Conservation (phyloP, 2,797 vertebrate species). For the Enteromius afrohamiltoni region DNA sequence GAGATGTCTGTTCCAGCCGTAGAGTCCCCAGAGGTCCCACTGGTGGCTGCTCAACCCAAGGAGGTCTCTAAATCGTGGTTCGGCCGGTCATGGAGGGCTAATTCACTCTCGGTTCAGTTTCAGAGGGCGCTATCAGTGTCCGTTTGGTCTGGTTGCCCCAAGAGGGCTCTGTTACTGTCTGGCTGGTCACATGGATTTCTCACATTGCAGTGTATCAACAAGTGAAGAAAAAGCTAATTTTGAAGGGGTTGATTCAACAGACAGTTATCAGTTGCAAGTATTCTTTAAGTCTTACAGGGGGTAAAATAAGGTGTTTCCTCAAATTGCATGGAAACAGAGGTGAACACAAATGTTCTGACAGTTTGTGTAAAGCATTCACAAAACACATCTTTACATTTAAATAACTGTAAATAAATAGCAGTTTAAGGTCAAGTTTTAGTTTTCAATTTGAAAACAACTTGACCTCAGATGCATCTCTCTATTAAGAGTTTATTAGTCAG, state of each 20-base stretch:
- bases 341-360: not conserved
- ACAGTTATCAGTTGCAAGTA: not conserved
- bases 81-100: no score
- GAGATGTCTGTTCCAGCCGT: no score
- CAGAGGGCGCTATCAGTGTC: no score
- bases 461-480: conserved; percentile 65
- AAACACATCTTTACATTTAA: not conserved
- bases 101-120: no score
- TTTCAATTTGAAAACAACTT: conserved; percentile 62
- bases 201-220: not conserved
- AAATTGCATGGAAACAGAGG: not conserved
- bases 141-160: no score
- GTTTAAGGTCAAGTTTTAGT: conserved; percentile 2
- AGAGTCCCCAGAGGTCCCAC: no score
- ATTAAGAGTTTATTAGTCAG: conserved; percentile 68
- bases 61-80: no score
- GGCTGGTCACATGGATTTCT: not conserved
- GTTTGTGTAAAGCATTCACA: not conserved
- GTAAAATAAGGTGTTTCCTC: not conserved
- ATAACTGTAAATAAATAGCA: not conserved
- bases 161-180: no score
- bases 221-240: no score
- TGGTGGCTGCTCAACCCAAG: no score
- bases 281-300: not conserved
- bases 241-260: not conserved